These are phyloP conservation scores for Polyploca ridens DNA, from an alignment of 2,888 invertebrate genomes.

Conservation along the genomic window DNA sequence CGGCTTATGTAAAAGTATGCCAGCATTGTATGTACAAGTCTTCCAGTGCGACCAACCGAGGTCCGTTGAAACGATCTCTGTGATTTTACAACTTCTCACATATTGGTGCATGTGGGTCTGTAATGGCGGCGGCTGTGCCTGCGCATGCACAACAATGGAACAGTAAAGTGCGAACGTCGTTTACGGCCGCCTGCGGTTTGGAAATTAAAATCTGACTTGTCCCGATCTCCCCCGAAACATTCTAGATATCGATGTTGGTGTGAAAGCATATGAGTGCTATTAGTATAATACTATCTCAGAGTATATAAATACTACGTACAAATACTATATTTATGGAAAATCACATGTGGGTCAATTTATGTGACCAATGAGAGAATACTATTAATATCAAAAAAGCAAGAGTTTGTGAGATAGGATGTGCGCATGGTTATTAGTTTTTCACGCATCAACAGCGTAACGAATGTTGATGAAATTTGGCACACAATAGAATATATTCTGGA, in stretches of 20 bases:
- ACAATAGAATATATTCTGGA: too few species aligned
- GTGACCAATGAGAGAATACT: too few species aligned
- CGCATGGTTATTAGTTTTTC: too few species aligned
- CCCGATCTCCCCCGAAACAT: slow-evolving; percentile 56
- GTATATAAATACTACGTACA: too few species aligned
- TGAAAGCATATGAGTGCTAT: slow-evolving; percentile 2
- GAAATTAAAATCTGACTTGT: slow-evolving; percentile 82
- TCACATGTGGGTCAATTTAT: too few species aligned
- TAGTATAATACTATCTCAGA: too few species aligned
- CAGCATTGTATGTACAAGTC: background rate
- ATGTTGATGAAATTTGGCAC: too few species aligned
- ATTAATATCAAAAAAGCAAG: too few species aligned
- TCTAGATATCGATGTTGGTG: background rate
- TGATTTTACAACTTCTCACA: slow-evolving; percentile 56
- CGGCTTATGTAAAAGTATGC: slow-evolving; percentile 18
- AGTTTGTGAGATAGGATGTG: too few species aligned
- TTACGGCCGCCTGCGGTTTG: slow-evolving; percentile 80
- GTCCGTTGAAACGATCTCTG: slow-evolving; percentile 39
- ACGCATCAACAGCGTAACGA: too few species aligned
- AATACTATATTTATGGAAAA: too few species aligned
- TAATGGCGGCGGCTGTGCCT: slow-evolving; percentile 44
- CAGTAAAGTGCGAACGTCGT: slow-evolving; percentile 78
- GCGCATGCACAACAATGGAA: slow-evolving; percentile 68
- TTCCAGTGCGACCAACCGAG: background rate
- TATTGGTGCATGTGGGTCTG: slow-evolving; percentile 55